Conservation (phyloP, 2,797 vertebrate genomes). For the Glossophaga mutica region DNA sequence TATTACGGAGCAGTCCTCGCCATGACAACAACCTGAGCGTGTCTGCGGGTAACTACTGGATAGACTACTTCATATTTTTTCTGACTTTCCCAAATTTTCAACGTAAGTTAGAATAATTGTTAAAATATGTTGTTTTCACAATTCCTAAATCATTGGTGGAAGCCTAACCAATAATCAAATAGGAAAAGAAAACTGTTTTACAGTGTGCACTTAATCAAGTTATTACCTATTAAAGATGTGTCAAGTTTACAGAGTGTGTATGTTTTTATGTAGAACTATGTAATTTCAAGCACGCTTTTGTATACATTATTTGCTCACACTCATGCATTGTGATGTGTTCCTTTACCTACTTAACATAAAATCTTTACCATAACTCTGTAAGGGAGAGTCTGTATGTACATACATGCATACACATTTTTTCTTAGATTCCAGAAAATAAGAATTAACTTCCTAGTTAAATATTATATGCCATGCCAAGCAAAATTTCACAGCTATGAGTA, state of each 20-base stretch:
- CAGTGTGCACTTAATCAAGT: background rate
- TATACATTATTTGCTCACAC: background rate
- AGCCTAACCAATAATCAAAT: background rate
- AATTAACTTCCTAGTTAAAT: background rate
- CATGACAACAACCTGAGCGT: background rate
- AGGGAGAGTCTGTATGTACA: background rate
- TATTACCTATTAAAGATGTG: background rate
- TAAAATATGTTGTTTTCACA: background rate
- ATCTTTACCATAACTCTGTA: background rate
- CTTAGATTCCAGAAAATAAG: background rate
- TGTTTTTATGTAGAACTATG: background rate
- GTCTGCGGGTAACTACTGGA: background rate
- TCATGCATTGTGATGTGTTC: background rate
- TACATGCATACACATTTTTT: background rate
- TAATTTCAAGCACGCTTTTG: background rate
- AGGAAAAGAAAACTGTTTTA: background rate
- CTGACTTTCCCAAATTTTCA: background rate
- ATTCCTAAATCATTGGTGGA: background rate
- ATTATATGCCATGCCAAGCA: background rate
- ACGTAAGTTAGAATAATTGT: background rate
- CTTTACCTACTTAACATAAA: background rate
- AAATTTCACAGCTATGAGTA: background rate
- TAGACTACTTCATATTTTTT: background rate
- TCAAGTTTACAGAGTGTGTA: background rate
- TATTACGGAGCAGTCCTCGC: background rate